A percentile compares a stretch with the other conserved stretches of the same genome.
phyloP scores from a whole-genome alignment of 2,888 invertebrate genomes.

The Crocallis elinguaria region DNA sequence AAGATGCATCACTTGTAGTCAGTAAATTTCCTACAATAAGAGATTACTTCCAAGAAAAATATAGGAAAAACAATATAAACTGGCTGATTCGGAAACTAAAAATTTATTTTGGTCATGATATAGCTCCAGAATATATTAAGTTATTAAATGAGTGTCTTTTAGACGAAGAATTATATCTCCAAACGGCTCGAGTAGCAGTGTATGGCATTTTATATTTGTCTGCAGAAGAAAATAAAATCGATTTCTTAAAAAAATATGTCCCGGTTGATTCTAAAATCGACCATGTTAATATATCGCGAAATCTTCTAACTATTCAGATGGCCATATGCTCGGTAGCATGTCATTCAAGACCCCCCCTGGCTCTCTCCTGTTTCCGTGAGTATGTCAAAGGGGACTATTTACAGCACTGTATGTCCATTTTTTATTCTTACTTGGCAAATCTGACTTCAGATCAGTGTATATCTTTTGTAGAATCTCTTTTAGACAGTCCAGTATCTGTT shows the following conservation, averaged over 20 bases:
- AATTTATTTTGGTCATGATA: constrained; percentile 58
- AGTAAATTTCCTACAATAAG: background rate
- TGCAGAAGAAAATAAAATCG: constrained; percentile 5
- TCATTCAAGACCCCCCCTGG: constrained; percentile 56
- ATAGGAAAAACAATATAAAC: constrained; percentile 31
- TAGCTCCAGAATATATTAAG: constrained; percentile 45
- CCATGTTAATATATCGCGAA: constrained; percentile 39
- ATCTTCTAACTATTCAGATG: constrained; percentile 49
- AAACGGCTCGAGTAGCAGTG: background rate
- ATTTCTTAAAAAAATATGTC: background rate
- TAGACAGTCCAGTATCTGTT: constrained; percentile 51
- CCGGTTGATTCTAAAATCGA: constrained; percentile 36
- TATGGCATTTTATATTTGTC: constrained; percentile 1
- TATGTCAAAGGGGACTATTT: constrained; percentile 62
- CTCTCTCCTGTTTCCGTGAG: constrained; percentile 43
- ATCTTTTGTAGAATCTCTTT: constrained; percentile 46
- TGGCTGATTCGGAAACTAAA: constrained; percentile 53
- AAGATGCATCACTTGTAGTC: background rate
- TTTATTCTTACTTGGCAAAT: constrained; percentile 52
- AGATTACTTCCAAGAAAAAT: background rate
- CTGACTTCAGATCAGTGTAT: constrained; percentile 47
- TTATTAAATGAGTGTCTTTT: constrained; percentile 43
- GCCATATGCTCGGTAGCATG: constrained; percentile 55
- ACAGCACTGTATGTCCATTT: constrained; percentile 52
- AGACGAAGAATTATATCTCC: background rate